Percentiles rank a stretch among this genome's conserved stretches.
These are phyloP conservation scores for Sthenelais limicola DNA, from an alignment of 2,888 invertebrate species.

Conservation along the genomic window DNA sequence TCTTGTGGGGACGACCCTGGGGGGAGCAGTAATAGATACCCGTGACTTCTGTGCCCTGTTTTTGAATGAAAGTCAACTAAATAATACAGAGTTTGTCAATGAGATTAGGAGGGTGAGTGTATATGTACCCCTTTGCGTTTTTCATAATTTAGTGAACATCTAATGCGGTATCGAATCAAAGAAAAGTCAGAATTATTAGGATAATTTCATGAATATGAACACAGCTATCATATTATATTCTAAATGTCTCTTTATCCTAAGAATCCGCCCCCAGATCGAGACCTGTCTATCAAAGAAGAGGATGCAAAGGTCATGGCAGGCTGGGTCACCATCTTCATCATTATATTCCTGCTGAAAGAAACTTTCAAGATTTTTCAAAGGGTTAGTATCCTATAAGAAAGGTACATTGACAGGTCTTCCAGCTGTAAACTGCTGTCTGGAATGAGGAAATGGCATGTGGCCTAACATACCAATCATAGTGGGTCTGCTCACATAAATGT, in stretches of 20 bases:
- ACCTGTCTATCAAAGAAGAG: conserved; percentile 11
- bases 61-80: conserved; percentile 19
- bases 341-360: conserved; percentile 51
- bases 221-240: too few relatives aligned
- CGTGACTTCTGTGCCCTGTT: conserved; percentile 34
- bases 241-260: too few relatives aligned
- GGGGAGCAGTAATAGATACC: not conserved
- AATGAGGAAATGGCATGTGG: not conserved
- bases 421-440: conserved; percentile 44
- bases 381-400: conserved; percentile 48
- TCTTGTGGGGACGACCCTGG: conserved; percentile 22
- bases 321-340: conserved; percentile 49
- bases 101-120: too few relatives aligned
- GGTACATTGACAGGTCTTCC: conserved; percentile 51
- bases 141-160: too few relatives aligned
- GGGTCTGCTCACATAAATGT: too few relatives aligned
- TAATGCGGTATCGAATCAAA: too few relatives aligned
- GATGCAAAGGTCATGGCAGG: conserved; percentile 24
- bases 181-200: too few relatives aligned
- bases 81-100: too few relatives aligned
- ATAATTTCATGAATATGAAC: too few relatives aligned
- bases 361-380: conserved; percentile 51
- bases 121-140: too few relatives aligned
- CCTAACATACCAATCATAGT: not conserved
- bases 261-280: conserved; percentile 1